Base-by-base conservation (phyloP, 2,797 vertebrate species). In the Strix occidentalis region DNA sequence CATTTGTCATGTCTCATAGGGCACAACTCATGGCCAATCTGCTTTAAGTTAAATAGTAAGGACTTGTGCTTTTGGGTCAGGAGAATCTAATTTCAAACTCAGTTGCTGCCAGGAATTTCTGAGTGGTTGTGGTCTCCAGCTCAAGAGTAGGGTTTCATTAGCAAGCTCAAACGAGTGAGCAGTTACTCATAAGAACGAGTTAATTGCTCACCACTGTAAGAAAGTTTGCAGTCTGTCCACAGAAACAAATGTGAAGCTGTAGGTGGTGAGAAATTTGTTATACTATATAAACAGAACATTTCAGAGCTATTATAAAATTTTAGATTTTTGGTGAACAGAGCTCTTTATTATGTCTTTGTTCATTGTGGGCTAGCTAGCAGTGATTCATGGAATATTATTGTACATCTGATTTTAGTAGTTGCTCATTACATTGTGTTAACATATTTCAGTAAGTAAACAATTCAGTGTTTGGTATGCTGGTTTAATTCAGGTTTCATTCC, bases 391-490 rank as follows among this genome's bases (percentile, higher is more conserved):
- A 97, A 96, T 97, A 97, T 97, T 98, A 96, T 95, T 96, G 85
- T 95, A 95, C 95, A 93, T 96, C 97, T 96, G 96, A 97, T 95
- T 97, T 97, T 95, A 95, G 94, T 94, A 94, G 96, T 94, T 97
- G 92, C 88, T 95, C 87, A 93, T 98, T 98, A 97, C 91, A 97
- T 97, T 95, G 96, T 97, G 97, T 97, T 98, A 98, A 97, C 96
- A 92, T 98, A 97, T 98, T 98, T 97, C 97, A 98, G 97, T 97
- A 97, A 97, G 96, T 97, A 98, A 98, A 98, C 98, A 98, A 96
- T 98, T 98, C 96, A 78, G 76, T 5, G 97, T 97, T 95, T 93
- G 92, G 89, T 95, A 84, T 43, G 69, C 93, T 97, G 95, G 96
- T 97, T 97, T 97, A 98, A 97, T 97, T 97, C 96, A 87, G 96